Base-by-base conservation (phyloP, 2,888 invertebrate genomes). In the Dolomedes plantarius region DNA sequence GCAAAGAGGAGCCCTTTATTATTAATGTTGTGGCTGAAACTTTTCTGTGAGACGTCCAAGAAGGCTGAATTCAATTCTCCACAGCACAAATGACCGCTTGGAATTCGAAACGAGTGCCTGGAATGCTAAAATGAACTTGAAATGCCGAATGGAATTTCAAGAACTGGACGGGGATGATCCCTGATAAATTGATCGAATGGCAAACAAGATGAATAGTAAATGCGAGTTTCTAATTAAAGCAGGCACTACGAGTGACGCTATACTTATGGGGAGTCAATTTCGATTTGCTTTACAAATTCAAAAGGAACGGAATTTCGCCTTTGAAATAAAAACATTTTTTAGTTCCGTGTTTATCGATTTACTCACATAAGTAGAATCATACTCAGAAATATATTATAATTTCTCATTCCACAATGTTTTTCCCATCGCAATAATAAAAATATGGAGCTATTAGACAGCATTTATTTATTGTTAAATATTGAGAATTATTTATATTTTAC, bases 81-180 rank as follows among this genome's bases (percentile, higher is more conserved):
- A 19, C 23, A 23, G 19, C 56, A 56, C 56, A 56, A 56, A 56
- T 56, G 56, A 56, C 56, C 56, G 23, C 11, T 56, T 5, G 56
- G 56, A 56, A 56, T 56, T 56, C 11, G 23, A 56, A 56, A 56
- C 23, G 56, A 56, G 23, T 56, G 19, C 56, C 56, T 56, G 56
- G 56, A 56, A 56, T 56, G 56, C 23, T 56, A 56, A 56, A 56
- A 56, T 56, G 56, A 56, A 23, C 56, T 56, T 56, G 23, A 56
- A 56, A 56, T 56, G 23, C 5, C 23, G 56, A 56, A 56, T 56
- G 56, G 56, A 56, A 56, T 56, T 56, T 56, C 19, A 56, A 56
- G 56, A 23, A 56, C 56, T 56, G 56, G 56, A n/a, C 23, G 56
- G 19, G 56, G 56, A 46, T 23, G 23, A 56, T 56, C 23, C 23